Evolutionary conservation across 2,888 invertebrate species (phyloP).

Genomic region (Lobophora halterata): DNA sequence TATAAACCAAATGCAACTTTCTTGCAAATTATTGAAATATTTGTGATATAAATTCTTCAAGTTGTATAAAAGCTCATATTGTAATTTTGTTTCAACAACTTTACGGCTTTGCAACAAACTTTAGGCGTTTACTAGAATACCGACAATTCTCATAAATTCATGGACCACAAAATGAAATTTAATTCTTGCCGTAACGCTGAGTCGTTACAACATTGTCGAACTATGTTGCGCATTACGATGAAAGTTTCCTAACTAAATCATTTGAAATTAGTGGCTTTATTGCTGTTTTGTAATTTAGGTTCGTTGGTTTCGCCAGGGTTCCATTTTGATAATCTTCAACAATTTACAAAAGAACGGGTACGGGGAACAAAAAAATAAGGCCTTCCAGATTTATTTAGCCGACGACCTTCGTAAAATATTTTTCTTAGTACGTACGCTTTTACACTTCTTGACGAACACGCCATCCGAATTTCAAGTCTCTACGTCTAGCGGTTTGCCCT

Average conservation of each 20-base stretch:
- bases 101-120: constrained; percentile 55
- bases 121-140: constrained; percentile 55
- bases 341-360: too few relatives aligned
- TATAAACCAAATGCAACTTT: too few relatives aligned
- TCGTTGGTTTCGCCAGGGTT: constrained; percentile 3
- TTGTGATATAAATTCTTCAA: too few relatives aligned
- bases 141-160: constrained; percentile 62
- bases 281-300: constrained; percentile 18
- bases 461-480: too few relatives aligned
- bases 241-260: constrained; percentile 26
- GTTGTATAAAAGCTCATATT: constrained; percentile 43
- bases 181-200: constrained; percentile 48
- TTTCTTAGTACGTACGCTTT: too few relatives aligned
- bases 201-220: constrained; percentile 34
- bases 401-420: too few relatives aligned
- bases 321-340: too few relatives aligned
- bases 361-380: too few relatives aligned
- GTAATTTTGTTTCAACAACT: constrained; percentile 69
- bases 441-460: too few relatives aligned
- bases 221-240: constrained; percentile 28
- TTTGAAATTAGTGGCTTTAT: constrained; percentile 21
- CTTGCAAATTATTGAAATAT: too few relatives aligned
- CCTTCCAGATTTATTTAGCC: too few relatives aligned
- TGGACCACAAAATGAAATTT: constrained; percentile 59
- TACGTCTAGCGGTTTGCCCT: too few relatives aligned